These are phyloP conservation scores for Drosophila merina DNA, from an alignment of 2,888 invertebrate genomes.

Conservation along the genomic window DNA sequence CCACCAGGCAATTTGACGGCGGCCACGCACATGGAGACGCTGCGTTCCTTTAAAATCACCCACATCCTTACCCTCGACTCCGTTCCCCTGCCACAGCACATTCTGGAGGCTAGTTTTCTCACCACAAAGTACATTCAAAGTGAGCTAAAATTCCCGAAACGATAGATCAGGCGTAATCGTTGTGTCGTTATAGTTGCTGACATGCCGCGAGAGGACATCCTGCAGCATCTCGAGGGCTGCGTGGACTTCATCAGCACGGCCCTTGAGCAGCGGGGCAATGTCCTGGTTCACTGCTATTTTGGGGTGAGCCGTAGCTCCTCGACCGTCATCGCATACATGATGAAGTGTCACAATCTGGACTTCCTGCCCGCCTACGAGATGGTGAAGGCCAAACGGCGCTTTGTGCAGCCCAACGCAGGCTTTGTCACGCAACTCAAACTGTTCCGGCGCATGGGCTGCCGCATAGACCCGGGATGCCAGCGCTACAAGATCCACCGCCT, in stretches of 20 bases:
- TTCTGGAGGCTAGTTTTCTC: conserved; percentile 88
- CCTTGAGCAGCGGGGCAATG: conserved; percentile 86
- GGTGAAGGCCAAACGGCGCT: conserved; percentile 89
- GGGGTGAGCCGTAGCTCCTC: conserved; percentile 96
- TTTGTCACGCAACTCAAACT: conserved; percentile 91
- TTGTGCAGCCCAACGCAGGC: conserved; percentile 91
- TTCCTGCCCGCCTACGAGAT: conserved; percentile 89
- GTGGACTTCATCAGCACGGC: conserved; percentile 90
- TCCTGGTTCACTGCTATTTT: conserved; percentile 96
- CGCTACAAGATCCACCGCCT: conserved; percentile 90
- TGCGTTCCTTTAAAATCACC: conserved; percentile 88
- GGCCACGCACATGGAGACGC: conserved; percentile 89
- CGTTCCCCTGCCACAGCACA: conserved; percentile 91
- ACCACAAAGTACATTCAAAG: conserved; percentile 90
- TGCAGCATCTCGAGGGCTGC: conserved; percentile 91
- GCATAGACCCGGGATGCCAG: conserved; percentile 88
- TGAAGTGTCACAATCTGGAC: conserved; percentile 92
- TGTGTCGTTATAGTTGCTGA: conserved; percentile 88
- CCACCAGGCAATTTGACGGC: conserved; percentile 90
- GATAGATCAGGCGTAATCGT: background rate
- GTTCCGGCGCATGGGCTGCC: conserved; percentile 91
- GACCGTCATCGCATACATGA: conserved; percentile 93
- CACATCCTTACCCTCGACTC: conserved; percentile 93
- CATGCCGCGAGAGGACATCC: conserved; percentile 92
- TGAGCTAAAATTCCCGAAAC: conserved; percentile 78